Conservation (phyloP, 2,888 invertebrate species). For the Sylvicola fuscatus region DNA sequence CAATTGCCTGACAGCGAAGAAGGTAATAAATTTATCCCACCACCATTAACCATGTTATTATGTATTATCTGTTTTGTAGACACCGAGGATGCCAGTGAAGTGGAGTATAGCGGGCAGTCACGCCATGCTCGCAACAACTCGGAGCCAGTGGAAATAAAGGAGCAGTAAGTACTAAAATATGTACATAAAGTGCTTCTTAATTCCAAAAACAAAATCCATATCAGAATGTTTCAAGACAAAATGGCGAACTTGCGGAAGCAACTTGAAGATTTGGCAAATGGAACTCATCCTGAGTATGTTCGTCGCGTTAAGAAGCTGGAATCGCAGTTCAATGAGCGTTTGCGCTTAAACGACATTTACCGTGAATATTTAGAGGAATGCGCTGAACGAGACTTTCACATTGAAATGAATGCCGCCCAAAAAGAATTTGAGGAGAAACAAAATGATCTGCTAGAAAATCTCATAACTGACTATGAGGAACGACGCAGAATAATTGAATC, state of each 20-base stretch:
- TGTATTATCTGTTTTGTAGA: slow-evolving; percentile 28
- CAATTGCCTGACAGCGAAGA: slow-evolving; percentile 30
- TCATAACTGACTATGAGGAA: slow-evolving; percentile 82
- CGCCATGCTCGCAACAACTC: slow-evolving; percentile 8
- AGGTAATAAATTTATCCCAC: slow-evolving; percentile 19
- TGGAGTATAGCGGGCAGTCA: slow-evolving; percentile 51
- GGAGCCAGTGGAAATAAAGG: slow-evolving; percentile 20
- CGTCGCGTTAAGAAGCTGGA: slow-evolving; percentile 65
- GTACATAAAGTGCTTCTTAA: slow-evolving; percentile 1
- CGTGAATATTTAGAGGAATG: slow-evolving; percentile 68
- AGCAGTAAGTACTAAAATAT: slow-evolving; percentile 16
- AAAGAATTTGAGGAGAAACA: slow-evolving; percentile 86
- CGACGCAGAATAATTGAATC: slow-evolving; percentile 74
- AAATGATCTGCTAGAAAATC: slow-evolving; percentile 63
- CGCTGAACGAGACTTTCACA: slow-evolving; percentile 68
- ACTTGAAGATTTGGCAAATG: slow-evolving; percentile 69
- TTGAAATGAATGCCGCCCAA: slow-evolving; percentile 71
- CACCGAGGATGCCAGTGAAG: slow-evolving; percentile 93
- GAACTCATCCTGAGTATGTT: slow-evolving; percentile 68
- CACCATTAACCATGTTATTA: slow-evolving; percentile 2
- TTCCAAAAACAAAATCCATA: slow-evolving; percentile 7
- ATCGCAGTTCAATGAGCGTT: slow-evolving; percentile 57
- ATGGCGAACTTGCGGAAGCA: slow-evolving; percentile 74
- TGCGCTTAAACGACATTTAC: slow-evolving; percentile 53
- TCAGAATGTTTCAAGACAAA: slow-evolving; percentile 78